Evolutionary conservation across 1,140 invertebrate species (phyloP).

Genomic region (Muscidifurax raptorellus): DNA sequence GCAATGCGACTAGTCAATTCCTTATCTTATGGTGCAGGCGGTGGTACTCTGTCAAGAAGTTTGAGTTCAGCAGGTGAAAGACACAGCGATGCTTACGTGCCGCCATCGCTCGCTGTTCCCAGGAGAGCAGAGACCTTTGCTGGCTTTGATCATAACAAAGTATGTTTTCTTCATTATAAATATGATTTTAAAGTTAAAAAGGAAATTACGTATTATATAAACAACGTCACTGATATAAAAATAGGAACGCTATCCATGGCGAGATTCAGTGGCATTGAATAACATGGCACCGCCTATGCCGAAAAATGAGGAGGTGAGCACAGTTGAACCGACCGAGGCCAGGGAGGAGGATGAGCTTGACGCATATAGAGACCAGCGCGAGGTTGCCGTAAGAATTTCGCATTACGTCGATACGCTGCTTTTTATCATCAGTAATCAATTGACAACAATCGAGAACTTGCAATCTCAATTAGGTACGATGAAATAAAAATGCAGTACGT

Average conservation of each 20-base stretch:
- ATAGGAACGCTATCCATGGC: slow-evolving; percentile 75
- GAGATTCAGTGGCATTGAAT: slow-evolving; percentile 69
- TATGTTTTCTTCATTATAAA: slow-evolving; percentile 50
- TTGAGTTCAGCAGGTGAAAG: slow-evolving; percentile 94
- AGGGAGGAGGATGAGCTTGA: slow-evolving; percentile 57
- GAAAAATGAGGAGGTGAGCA: slow-evolving; percentile 54
- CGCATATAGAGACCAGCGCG: slow-evolving; percentile 79
- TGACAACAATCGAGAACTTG: slow-evolving; percentile 88
- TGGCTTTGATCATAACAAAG: slow-evolving; percentile 88
- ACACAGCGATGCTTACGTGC: slow-evolving; percentile 87
- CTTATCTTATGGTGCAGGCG: slow-evolving; percentile 79
- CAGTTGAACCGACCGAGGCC: slow-evolving; percentile 51
- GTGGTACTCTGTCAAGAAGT: slow-evolving; percentile 88
- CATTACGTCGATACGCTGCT: slow-evolving; percentile 89
- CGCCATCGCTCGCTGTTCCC: slow-evolving; percentile 84
- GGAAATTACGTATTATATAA: neutral
- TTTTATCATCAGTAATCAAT: slow-evolving; percentile 89
- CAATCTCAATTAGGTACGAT: slow-evolving; percentile 80
- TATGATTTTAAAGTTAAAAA: neutral
- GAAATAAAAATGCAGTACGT: neutral
- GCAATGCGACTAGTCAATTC: slow-evolving; percentile 84
- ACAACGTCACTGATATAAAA: neutral
- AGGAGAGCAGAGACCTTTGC: slow-evolving; percentile 96
- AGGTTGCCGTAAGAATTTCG: slow-evolving; percentile 84
- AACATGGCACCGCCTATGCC: slow-evolving; percentile 56